Evolutionary conservation across 2,113 vertebrate genomes (phyloP), one percentile per base, ranked within the genome.

Genomic region (Apeltes quadracus): DNA sequence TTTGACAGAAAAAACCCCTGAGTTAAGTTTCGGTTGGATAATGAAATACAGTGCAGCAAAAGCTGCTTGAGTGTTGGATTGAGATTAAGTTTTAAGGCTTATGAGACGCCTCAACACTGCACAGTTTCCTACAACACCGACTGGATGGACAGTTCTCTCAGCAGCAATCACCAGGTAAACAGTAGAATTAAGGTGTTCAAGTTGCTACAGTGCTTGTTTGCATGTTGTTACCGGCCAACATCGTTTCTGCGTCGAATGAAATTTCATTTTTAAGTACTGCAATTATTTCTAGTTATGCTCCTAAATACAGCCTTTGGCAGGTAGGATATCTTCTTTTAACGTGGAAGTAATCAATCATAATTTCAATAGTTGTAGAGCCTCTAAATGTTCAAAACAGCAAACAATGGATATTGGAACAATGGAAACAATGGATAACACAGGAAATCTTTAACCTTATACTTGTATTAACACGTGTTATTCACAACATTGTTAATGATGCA

Each of bases 31-130:
- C 7, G 62, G 39, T 23, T 65, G 14, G 53, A 57, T 66, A 57
- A 83, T 68, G 68, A 76, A 80, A 83, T 70, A 34, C 11, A 75
- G 27, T 27, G 10, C 18, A 43, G 51, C 59, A n/a, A 69, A 65
- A 66, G 50, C 62, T 51, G 57, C 34, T 76, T 73, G 48, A 58
- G 25, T 8, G 50, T 57, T 50, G 16, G 50, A 70, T 71, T 62
- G 27, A 32, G 46, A n/a, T 48, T 43, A 46, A 48, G 25, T 15
- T 27, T 61, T 3, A 11, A 50, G 61, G 27, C 18, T 72, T 76
- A 78, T 58, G 41, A 73, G 63, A 56, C 7, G 2, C 12, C 41
- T 50, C 32, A 63, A 66, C 53, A 1, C 38, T 25, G 48, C 57
- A 44, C 65, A 56, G 22, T 5, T 1, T 34, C 22, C 43, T 69